A percentile compares a stretch with the other conserved stretches of the same genome.
Conservation (phyloP, 2,888 invertebrate genomes). For the Aplocera efformata region DNA sequence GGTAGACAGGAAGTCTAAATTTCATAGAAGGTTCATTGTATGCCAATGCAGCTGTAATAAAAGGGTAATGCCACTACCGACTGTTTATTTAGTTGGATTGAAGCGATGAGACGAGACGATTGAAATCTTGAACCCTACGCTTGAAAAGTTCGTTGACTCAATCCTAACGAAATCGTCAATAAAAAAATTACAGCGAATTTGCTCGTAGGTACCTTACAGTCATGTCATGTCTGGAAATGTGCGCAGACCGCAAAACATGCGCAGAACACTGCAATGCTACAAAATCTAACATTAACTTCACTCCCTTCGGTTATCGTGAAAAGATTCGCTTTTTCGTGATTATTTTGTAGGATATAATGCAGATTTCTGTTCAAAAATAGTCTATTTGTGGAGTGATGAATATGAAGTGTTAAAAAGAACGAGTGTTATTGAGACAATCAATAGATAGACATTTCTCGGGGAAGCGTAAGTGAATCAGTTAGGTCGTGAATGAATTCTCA, state of each 20-base stretch:
- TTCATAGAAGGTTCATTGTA: too few relatives aligned
- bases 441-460: constrained; percentile 2
- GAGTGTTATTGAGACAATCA: constrained; percentile 1
- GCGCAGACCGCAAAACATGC: constrained; percentile 71
- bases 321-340: constrained; percentile 49
- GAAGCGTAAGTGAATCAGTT: constrained; percentile 20
- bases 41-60: too few relatives aligned
- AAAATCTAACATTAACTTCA: constrained; percentile 74
- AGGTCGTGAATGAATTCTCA: constrained; percentile 21
- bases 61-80: too few relatives aligned
- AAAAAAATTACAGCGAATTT: constrained; percentile 57
- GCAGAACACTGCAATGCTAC: constrained; percentile 76
- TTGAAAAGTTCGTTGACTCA: constrained; percentile 60
- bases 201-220: constrained; percentile 20
- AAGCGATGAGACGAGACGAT: constrained; percentile 8
- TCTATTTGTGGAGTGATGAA: constrained; percentile 35
- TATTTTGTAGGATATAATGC: constrained; percentile 45
- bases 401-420: constrained; percentile 46
- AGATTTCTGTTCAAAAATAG: constrained; percentile 33
- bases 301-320: constrained; percentile 50
- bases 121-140: constrained; percentile 13
- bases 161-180: constrained; percentile 55
- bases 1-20: too few relatives aligned
- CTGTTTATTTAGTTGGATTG: too few relatives aligned
- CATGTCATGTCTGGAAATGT: constrained; percentile 46